Base-by-base conservation (phyloP, 2,113 vertebrate genomes). In the Azemiops feae region DNA sequence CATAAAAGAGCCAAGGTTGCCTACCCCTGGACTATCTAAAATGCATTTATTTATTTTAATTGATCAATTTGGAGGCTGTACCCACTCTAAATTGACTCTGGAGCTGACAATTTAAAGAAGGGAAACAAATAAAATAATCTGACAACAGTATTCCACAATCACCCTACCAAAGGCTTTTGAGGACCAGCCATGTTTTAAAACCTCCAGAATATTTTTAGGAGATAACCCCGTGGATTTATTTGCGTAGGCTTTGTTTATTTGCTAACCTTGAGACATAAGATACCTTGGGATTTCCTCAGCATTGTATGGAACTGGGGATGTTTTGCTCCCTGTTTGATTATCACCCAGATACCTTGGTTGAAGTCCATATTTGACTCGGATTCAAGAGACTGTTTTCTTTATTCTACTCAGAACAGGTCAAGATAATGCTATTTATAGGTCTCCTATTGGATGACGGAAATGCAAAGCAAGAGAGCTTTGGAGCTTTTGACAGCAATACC, bases 361-460 rank as follows among this genome's bases (percentile, higher is more conserved):
- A 89, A 87, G 5, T 47, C 45, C 47, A 52, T 53, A 14, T 18
- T 57, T 47, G 47, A 5, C 74, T 50, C 45, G 45, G 45, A 39
- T 55, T 86, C 74, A 45, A 34, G 12, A 20, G 43, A 52, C 27
- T 64, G 22, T 45, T 55, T 93, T 23, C 53, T 57, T 86, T 11
- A 12, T 53, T 90, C 47, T 30, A 5, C 43, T 87, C 54, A 43
- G 45, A 39, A 55, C 45, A 53, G 89, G 89, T 64, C 89, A 64
- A 45, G 89, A 87, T 60, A 53, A 87, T 60, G 55, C 92, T 93
- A 93, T 93, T 93, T 93, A 93, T 93, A 93, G 92, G 45, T 23
- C 55, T 55, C 55, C 86, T 22, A 22, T 55, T 30, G 25, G 89
- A 87, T 64, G 81, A 93, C 16, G 45, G 92, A 87, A 93, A 93